These are phyloP conservation scores for Lepidurus arcticus DNA, from an alignment of 1,140 invertebrate genomes.

Conservation along the genomic window DNA sequence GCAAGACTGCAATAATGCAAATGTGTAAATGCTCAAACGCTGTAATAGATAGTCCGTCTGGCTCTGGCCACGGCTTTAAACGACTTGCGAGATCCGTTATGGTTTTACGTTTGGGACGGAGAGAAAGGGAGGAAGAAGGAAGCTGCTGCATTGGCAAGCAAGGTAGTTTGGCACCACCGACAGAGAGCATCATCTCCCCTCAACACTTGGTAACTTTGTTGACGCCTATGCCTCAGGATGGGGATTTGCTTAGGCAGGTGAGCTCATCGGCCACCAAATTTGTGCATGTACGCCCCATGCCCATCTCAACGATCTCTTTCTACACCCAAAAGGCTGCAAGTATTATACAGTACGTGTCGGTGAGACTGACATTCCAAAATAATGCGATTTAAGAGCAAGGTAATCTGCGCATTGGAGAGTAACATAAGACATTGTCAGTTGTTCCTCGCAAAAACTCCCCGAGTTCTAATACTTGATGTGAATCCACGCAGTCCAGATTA, in stretches of 20 bases:
- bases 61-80: neutral
- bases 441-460: too few species aligned
- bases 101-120: neutral
- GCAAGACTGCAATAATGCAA: slow-evolving; percentile 2
- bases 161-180: neutral
- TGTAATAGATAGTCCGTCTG: slow-evolving; percentile 3
- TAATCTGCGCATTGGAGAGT: too few species aligned
- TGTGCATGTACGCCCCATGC: slow-evolving; percentile 17
- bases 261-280: slow-evolving; percentile 17
- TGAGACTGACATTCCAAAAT: too few species aligned
- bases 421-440: too few species aligned
- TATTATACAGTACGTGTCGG: neutral
- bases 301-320: neutral
- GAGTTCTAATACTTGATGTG: too few species aligned
- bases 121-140: neutral
- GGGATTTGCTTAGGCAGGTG: slow-evolving; percentile 17
- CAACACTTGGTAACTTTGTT: neutral
- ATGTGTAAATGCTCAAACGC: neutral
- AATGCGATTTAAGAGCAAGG: too few species aligned
- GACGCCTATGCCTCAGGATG: slow-evolving; percentile 17
- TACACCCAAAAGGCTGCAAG: neutral
- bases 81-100: neutral
- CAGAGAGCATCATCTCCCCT: neutral
- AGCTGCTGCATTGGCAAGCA: neutral
- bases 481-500: too few species aligned